Evolutionary conservation across 2,797 vertebrate genomes (phyloP), one percentile per base, ranked within the genome.

Genomic region (Vipera ursinii): DNA sequence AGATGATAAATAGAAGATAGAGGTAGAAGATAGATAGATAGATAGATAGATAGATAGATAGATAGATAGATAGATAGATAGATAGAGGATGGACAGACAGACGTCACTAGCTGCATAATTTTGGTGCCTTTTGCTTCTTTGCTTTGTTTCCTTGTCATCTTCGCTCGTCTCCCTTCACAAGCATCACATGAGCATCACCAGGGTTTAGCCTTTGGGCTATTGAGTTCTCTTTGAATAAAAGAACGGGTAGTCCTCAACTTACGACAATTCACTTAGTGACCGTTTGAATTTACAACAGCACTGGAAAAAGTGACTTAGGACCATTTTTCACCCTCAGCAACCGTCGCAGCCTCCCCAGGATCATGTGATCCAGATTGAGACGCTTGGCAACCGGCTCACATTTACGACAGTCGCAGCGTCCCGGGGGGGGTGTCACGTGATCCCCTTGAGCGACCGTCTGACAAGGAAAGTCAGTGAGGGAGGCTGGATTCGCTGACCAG

Each of bases 271-370:
- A 32, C 13, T 32, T 13, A 6, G 65, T 32, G 65, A 69, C n/a
- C 0, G 3, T 63, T 63, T 3, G 4, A 69, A 69, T 4, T 1
- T 2, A 69, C 2, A 13, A 32, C n/a, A 0, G 14, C 2, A 6
- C n/a, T 0, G 13, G 3, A 24, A 15, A 32, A 69, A 69, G 65
- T 8, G 51, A 51, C 51, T 51, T 8, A 51, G n/a, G 65, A n/a
- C 4, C 26, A 13, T 32, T 69, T 69, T 69, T 32, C n/a, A 69
- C 6, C 0, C 28, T n/a, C n/a, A 32, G 8, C 65, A 14, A 14
- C n/a, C 4, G 13, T 69, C 2, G 28, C 12, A 13, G 12, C 12
- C 0, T 15, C n/a, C 14, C 65, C 2, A 0, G 28, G 13, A 13
- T 65, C 63, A 32, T 2, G 14, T 6, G 14, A 13, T 69, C 65